Conservation (phyloP, 1,140 invertebrate genomes). For the Neelides sp. region DNA sequence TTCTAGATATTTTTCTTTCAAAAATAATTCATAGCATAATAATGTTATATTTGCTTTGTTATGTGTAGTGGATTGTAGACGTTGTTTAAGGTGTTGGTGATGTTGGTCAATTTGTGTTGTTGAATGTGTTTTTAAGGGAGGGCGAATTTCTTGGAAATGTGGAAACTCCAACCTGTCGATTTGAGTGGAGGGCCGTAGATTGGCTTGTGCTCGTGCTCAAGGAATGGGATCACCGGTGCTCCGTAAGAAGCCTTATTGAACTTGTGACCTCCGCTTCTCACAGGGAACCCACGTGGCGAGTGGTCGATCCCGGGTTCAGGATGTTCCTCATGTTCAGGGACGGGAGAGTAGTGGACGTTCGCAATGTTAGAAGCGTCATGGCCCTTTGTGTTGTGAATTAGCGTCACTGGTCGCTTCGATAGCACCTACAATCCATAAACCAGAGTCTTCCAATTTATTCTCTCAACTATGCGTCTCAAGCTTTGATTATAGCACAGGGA, state of each 20-base stretch:
- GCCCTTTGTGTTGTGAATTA: conserved; percentile 27
- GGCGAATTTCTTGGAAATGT: conserved; percentile 23
- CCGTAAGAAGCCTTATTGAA: neutral
- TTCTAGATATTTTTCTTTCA: too few species aligned
- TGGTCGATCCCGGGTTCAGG: conserved; percentile 23
- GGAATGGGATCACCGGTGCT: neutral
- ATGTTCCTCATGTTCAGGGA: conserved; percentile 22
- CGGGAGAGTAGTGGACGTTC: conserved; percentile 29
- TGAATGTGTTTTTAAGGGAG: too few species aligned
- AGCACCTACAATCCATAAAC: conserved; percentile 26
- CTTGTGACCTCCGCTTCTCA: neutral
- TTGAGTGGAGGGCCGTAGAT: conserved; percentile 9
- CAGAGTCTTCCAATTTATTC: too few species aligned
- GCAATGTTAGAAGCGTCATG: conserved; percentile 26
- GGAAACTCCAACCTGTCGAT: conserved; percentile 16
- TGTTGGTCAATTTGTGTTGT: too few species aligned
- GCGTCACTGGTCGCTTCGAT: conserved; percentile 16
- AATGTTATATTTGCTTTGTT: too few species aligned
- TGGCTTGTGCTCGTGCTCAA: conserved; percentile 3
- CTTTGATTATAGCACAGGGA: too few species aligned
- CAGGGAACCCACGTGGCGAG: conserved; percentile 23
- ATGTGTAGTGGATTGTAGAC: too few species aligned
- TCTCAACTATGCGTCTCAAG: too few species aligned
- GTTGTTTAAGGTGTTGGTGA: too few species aligned
- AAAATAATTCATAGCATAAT: too few species aligned